These are phyloP conservation scores for Catagonus wagneri DNA, from an alignment of 2,113 vertebrate species.

Conservation along the genomic window DNA sequence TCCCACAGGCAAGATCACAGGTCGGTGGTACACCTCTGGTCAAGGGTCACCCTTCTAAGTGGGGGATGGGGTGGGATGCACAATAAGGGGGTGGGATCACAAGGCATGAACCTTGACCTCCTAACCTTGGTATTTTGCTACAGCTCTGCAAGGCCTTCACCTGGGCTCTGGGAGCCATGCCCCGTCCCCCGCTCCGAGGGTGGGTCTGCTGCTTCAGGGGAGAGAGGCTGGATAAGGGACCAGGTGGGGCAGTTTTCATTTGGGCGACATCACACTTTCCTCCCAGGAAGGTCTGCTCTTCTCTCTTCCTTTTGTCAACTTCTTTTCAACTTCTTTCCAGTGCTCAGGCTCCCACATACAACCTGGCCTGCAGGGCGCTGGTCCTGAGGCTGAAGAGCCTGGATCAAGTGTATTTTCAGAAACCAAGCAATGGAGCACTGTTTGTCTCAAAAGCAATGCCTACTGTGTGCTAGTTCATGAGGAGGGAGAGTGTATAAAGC, in stretches of 20 bases:
- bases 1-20: no score
- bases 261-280: not conserved
- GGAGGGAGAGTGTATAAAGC: not conserved
- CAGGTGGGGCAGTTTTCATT: not conserved
- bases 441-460: not conserved
- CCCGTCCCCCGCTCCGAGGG: no score
- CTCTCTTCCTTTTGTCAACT: not conserved
- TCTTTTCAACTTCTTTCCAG: not conserved
- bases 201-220: not conserved
- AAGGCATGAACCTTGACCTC: not conserved
- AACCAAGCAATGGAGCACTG: not conserved
- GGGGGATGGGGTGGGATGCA: no score
- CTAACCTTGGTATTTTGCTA: not conserved
- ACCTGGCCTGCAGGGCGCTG: not conserved
- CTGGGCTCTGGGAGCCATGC: not conserved
- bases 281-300: not conserved
- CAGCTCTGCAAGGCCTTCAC: accelerated
- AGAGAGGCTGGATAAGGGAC: not conserved
- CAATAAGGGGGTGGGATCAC: not conserved
- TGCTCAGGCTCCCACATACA: not conserved
- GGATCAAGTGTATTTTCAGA: not conserved
- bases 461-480: not conserved
- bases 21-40: not conserved
- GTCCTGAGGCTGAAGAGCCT: not conserved
- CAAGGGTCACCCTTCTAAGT: not conserved